Conservation (phyloP, 2,888 invertebrate genomes). For the Nomada flava region DNA sequence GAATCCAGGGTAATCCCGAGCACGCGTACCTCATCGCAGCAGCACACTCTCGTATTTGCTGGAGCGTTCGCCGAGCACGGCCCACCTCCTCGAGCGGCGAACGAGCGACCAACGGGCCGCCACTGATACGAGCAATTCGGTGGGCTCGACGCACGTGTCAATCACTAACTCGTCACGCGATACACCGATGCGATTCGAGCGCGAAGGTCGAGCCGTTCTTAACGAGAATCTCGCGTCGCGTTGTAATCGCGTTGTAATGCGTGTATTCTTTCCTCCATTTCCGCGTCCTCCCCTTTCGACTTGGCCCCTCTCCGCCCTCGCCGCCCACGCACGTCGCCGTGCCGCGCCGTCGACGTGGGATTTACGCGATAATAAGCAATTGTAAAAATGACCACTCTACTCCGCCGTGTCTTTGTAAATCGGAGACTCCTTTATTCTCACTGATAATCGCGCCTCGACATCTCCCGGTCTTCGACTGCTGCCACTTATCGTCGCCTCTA, state of each 20-base stretch:
- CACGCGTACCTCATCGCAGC: constrained; percentile 29
- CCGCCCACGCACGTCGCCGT: background rate
- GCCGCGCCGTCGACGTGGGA: too few species aligned
- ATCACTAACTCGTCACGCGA: constrained; percentile 76
- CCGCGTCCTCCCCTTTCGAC: background rate
- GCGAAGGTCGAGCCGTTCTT: constrained; percentile 22
- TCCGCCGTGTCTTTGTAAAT: too few species aligned
- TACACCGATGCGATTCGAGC: constrained; percentile 23
- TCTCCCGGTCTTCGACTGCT: background rate
- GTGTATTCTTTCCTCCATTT: too few species aligned
- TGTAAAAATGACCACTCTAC: too few species aligned
- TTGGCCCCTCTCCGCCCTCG: background rate
- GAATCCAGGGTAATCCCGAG: constrained; percentile 13
- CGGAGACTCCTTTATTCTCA: background rate
- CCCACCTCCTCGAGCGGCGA: background rate
- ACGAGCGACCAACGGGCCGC: background rate
- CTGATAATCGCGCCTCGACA: background rate
- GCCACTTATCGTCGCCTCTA: background rate
- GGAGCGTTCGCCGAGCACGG: too few species aligned
- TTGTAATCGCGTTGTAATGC: background rate
- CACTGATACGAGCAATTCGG: constrained; percentile 56
- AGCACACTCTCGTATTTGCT: constrained; percentile 11
- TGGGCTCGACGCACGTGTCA: constrained; percentile 76
- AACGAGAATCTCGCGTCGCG: background rate
- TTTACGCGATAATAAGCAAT: too few species aligned